Evolutionary conservation across 2,797 vertebrate genomes (phyloP), one percentile per base, ranked within the genome.

Genomic region (Tadarida brasiliensis): DNA sequence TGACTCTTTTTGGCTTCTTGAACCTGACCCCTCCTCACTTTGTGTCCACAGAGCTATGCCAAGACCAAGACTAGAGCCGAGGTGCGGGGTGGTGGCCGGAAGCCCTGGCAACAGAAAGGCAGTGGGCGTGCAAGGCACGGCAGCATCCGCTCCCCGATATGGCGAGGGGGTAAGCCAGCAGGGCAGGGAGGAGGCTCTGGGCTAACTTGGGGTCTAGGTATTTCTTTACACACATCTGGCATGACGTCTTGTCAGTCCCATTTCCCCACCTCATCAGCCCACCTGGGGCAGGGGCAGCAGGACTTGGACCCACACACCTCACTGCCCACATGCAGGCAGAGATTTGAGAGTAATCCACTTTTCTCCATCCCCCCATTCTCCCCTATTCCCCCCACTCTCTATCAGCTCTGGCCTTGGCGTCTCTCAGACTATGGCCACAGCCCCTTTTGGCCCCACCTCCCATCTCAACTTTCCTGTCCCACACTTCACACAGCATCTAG

Each of bases 41-140:
- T 83, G 54, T 6, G 4, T 12, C 90, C 61, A 63, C 95, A 99
- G 99, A 99, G 99, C 92, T 97, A 99, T 1, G 99, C 99, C 71
- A 98, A 98, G 95, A 99, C 99, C 20, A 99, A 99, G 98, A 97
- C 98, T 0, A 98, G 99, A 86, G 98, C 99, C 0, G 99, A 99
- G 98, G 99, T 99, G 83, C 98, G 98, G 0, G 99, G 99, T 0
- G 99, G 99, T 11, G 99, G 99, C 77, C 98, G 56, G 95, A 99
- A 99, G 78, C 99, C 99, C 0, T 99, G 99, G 99, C 87, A 17
- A 0, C 99, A 99, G 98, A 99, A 99, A 77, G 99, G 99, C 70
- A 97, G 97, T 0, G 99, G 99, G 1, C 97, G 98, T 2, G 99
- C 99, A 20, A 98, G 99, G 3, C 99, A 99, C 0, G 98, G 99